Base-by-base conservation (phyloP, 2,113 vertebrate species). In the Carassius gibelio region DNA sequence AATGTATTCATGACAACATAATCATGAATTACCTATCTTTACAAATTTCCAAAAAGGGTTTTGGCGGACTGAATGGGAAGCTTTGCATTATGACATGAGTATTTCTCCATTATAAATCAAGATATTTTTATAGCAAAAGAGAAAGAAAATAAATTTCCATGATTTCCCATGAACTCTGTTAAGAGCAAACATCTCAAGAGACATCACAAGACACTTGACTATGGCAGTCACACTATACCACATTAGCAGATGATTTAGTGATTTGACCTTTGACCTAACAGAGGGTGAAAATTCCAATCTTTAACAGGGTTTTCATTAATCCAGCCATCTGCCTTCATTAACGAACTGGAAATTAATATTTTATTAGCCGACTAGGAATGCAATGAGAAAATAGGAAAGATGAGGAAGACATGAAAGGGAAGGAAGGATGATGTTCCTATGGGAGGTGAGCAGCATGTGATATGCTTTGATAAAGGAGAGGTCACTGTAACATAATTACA, bases 401-500 rank as follows among this genome's bases (percentile, higher is more conserved):
- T 57, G 82, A 84, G 13, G 82, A 86, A 62, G 30, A 38, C 62
- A 57, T n/a, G 11, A 30, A 55, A 83, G 19, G 57, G n/a, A 77
- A 78, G 11, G 34, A 79, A 62, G 23, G 61, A 81, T 52, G 42
- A 13, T 81, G 79, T 50, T 81, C 61, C 78, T 68, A 30, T 38
- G 34, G 17, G 59, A 55, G 26, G 57, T 64, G 68, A 61, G 34
- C 34, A 62, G 64, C 8, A 4, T 8, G 76, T 74, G 57, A 75
- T 36, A 11, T 0, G 21, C 71, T 30, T 5, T 68, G 82, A 75
- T 84, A 84, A 81, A 81, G 26, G 17, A 75, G 30, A 81, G 62
- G 62, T 81, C 57, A 80, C n/a, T 76, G 45, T 57, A 45, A 59
- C 9, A 2, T 64, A 80, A 81, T 84, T 81, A 81, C 45, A 75